phyloP scores from a whole-genome alignment of 2,797 vertebrate genomes.

The Dipus sagitta region DNA sequence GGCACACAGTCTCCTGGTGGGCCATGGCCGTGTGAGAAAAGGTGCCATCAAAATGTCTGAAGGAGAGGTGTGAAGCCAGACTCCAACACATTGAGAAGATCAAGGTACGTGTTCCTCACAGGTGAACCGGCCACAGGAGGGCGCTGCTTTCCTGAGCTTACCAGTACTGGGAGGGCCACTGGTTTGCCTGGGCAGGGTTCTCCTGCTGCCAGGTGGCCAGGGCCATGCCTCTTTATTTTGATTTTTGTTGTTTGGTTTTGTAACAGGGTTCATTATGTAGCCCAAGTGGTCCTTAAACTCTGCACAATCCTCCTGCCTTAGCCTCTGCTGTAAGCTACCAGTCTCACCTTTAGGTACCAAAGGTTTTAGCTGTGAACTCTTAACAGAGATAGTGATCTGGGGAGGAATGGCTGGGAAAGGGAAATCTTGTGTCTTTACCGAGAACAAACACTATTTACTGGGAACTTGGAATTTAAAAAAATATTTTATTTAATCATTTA shows the following conservation, averaged over 20 bases:
- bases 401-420: no score
- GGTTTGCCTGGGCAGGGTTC: not conserved
- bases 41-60: not conserved
- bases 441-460: not conserved
- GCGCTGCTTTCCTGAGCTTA: not conserved
- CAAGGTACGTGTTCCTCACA: not conserved
- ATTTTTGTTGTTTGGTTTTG: no score
- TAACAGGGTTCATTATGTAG: no score
- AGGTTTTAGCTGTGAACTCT: not conserved
- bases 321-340: no score
- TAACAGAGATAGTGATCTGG: accelerated
- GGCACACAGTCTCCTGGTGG: no score
- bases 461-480: not conserved
- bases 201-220: not conserved
- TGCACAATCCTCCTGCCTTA: no score
- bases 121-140: not conserved
- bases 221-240: no score
- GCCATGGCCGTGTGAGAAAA: not conserved
- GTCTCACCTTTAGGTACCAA: not conserved
- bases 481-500: no score
- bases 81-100: not conserved
- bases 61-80: not conserved
- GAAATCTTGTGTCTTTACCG: not conserved
- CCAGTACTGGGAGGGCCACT: not conserved
- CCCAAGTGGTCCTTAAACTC: no score